Base-by-base conservation (phyloP, 2,888 invertebrate species). In the Sesia apiformis region DNA sequence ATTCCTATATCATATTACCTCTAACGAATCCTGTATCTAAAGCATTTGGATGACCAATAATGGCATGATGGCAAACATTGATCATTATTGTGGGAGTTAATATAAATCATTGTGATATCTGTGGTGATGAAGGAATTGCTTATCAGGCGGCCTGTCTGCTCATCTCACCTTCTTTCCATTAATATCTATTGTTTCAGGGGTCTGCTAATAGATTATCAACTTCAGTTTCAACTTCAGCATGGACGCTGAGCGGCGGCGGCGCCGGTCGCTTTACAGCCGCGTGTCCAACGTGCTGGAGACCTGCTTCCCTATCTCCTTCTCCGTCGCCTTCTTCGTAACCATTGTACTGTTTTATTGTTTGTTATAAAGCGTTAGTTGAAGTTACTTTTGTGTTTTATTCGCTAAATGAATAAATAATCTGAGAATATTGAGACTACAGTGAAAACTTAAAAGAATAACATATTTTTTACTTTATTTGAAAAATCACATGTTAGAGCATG, bases 311-410 rank as follows among this genome's bases (percentile, higher is more conserved):
- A 62, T 86, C 43, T 60, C 81, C 49, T 85, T 85, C 63, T 69
- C 72, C 7, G 63, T 78, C 4, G 74, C 73, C 50, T 82, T 85
- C 67, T 74, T 83, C 52, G 64, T 84, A 41, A 86, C 84, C 3
- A 74, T 86, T 55, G 71, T 84, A 38, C 70, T 87, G 55, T 84
- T 88, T 61, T 84, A 81, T 58, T 81, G 80, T 61, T 67, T 85
- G 55, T 73, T 80, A 67, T 80, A 67, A 72, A 63, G 41, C 60
- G 60, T 62, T 40, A 59, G 61, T 71, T 67, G 59, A 67, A 60
- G 40, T 59, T 58, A 61, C 40, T 52, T 6, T 38, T 53, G 53
- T 54, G 42, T 65, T 62, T 63, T 55, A 58, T 58, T 58, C 60
- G 60, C 58, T n/a, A 46, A 58, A 23, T 23, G 23, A 23, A 23